Conservation (phyloP, 1,140 invertebrate genomes). For the Marisa cornuarietis region DNA sequence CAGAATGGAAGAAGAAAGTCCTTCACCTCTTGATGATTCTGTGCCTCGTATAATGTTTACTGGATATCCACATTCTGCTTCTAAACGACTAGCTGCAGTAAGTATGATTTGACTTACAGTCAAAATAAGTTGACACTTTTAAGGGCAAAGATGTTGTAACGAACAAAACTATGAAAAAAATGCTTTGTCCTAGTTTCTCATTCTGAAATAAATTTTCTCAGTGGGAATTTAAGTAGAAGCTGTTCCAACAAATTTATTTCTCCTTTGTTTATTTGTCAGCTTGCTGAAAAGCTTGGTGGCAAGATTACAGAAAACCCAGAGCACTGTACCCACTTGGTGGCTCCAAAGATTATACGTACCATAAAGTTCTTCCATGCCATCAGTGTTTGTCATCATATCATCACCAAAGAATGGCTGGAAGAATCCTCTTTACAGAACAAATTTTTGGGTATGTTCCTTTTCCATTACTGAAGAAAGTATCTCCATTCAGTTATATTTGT, state of each 20-base stretch:
- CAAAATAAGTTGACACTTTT: not conserved
- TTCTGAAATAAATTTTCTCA: too few species aligned
- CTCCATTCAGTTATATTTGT: not conserved
- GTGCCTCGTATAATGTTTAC: conserved; percentile 50
- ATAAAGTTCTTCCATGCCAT: conserved; percentile 87
- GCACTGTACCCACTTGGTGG: conserved; percentile 89
- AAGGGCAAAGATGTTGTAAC: not conserved
- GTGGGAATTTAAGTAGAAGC: too few species aligned
- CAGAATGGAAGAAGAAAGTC: conserved; percentile 31
- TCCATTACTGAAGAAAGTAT: not conserved
- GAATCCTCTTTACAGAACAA: conserved; percentile 80
- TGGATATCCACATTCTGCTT: conserved; percentile 36
- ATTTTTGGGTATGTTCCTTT: conserved; percentile 73
- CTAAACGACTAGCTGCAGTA: conserved; percentile 37
- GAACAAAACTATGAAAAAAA: too few species aligned
- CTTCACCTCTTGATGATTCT: conserved; percentile 8
- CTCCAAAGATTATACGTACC: conserved; percentile 79
- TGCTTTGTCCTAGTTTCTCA: too few species aligned
- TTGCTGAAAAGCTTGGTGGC: conserved; percentile 80
- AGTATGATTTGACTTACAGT: conserved; percentile 6
- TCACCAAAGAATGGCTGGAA: conserved; percentile 84
- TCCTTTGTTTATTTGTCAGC: conserved; percentile 67
- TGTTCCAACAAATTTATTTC: too few species aligned
- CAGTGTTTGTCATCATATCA: conserved; percentile 78
- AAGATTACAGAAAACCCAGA: conserved; percentile 72